Conservation (phyloP, 2,888 invertebrate species). For the Hyposoter dolosus region DNA sequence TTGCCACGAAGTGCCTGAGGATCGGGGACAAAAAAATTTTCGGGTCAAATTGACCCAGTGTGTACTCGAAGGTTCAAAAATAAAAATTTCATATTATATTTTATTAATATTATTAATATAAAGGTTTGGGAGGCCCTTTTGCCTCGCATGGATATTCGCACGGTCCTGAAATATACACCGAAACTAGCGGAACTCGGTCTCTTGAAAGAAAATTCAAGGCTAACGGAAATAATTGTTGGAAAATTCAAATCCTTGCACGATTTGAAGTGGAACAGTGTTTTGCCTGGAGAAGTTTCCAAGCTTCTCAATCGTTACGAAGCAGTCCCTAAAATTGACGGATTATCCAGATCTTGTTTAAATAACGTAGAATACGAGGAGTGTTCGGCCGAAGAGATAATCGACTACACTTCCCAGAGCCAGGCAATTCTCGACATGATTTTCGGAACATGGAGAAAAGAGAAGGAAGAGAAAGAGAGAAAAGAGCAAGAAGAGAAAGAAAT, state of each 20-base stretch:
- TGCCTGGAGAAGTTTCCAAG: slow-evolving; percentile 87
- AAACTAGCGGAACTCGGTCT: slow-evolving; percentile 88
- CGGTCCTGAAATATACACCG: slow-evolving; percentile 86
- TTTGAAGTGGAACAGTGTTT: slow-evolving; percentile 83
- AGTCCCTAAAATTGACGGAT: background rate
- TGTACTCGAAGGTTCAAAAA: no score
- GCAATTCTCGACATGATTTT: background rate
- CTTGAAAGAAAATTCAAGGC: slow-evolving; percentile 85
- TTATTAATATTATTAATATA: no score
- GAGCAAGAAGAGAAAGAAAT: background rate
- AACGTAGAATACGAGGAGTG: background rate
- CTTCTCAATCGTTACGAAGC: slow-evolving; percentile 87
- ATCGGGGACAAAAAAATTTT: no score
- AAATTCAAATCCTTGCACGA: slow-evolving; percentile 85
- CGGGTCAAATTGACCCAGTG: no score
- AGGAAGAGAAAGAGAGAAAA: background rate
- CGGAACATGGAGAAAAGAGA: background rate
- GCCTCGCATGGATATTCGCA: slow-evolving; percentile 86
- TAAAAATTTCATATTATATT: no score
- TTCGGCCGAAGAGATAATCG: background rate
- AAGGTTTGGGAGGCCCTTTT: slow-evolving; percentile 88
- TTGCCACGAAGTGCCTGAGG: no score
- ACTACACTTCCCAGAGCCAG: background rate
- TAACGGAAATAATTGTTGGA: slow-evolving; percentile 86
- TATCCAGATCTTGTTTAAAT: background rate